Base-by-base conservation (phyloP, 2,113 vertebrate genomes). In the Acrocephalus kingi region DNA sequence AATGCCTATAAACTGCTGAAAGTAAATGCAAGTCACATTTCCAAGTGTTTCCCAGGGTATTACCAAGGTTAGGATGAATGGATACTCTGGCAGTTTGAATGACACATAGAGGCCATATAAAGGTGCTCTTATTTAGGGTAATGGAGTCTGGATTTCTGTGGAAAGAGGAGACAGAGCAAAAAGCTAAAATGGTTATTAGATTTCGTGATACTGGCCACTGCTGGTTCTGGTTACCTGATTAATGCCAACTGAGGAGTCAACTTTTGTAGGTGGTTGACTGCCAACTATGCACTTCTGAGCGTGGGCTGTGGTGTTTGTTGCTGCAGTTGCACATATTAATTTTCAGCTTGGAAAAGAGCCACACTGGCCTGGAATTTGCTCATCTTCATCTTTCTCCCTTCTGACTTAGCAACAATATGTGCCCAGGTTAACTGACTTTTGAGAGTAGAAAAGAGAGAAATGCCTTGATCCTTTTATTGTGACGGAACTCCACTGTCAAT, bases 191-290 rank as follows among this genome's bases (percentile, higher is more conserved):
- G 80, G 77, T 96, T 89, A 90, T 94, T 87, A 72, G 83, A 92
- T 87, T 93, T 56, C 0, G 0, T 55, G 76, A 46, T 94, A 92
- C 30, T 72, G 75, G 56, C 33, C 54, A 28, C 86, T 93, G 83
- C 80, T 89, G 93, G 93, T 77, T 93, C 90, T 92, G 84, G 94
- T 94, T 96, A 93, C 95, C 86, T 95, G 83, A 68, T 77, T 92
- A 89, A 81, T 95, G 94, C 89, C 94, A 94, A 45, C 83, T 75
- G 69, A 94, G 93, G 80, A 93, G 76, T 92, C 89, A 67, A 75
- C 91, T 94, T 90, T 56, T 95, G 89, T 49, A 56, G 73, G 91
- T 75, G 69, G 69, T 90, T 94, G 31, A 31, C 78, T 97, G 96
- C 95, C 93, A 96, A 35, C 73, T 95, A 67, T 92, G 91, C 73